Base-by-base conservation (phyloP, 2,797 vertebrate genomes). In the Allobates femoralis region DNA sequence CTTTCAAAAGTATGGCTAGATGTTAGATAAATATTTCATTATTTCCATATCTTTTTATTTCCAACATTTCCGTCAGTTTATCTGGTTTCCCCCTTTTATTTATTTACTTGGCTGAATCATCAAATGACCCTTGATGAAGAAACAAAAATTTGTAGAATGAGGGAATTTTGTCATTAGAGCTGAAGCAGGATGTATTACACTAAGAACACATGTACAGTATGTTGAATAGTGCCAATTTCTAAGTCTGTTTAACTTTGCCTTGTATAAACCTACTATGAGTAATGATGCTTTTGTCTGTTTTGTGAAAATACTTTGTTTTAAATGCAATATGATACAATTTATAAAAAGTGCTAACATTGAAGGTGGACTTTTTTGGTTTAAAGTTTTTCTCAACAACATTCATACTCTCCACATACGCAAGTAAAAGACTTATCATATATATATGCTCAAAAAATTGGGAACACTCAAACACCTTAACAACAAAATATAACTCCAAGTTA, bases 1-100 rank as follows among this genome's bases (percentile, higher is more conserved):
- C 87, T 77, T 81, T 85, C 75, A 66, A 66, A 51, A 75, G 32
- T 50, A 77, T 56, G 71, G 50, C 26, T 66, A 67, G 71, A 84
- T 85, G 76, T 85, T 69, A 76, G 87, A 88, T 81, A 88, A 85
- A 88, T 76, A 66, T 62, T 64, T 88, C 69, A 85, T 75, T 88
- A 88, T 85, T 84, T 87, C 50, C 71, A 73, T 88, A 79, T 88
- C 78, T 81, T 88, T 87, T 88, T 46, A 88, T 88, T 75, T 81
- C 51, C 46, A 81, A 81, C 87, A 85, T 88, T 85, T 88, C 87
- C 83, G 83, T 73, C 56, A 83, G 76, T 88, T 88, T 81, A 85
- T 88, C 78, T 81, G 74, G 60, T 74, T 88, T 85, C 78, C 71
- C 81, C 58, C 21, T 81, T 80, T 85, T 84, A 87, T 87, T 79